Base-by-base conservation (phyloP, 2,797 vertebrate genomes). In the Peromyscus aztecus region DNA sequence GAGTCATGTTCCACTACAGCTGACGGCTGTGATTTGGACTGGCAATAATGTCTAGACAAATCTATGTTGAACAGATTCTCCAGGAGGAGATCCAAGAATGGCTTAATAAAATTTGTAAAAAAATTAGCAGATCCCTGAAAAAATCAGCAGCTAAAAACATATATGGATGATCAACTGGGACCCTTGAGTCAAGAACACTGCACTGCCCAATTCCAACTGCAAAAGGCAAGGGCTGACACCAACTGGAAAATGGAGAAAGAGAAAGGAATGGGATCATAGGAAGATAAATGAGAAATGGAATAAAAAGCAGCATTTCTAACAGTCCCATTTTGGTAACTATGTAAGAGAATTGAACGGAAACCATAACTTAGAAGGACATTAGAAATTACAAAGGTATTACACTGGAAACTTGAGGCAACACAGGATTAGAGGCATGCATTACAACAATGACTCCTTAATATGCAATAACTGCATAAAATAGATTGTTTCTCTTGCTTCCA, bases 221-320 rank as follows among this genome's bases (percentile, higher is more conserved):
- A 98, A 92, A 98, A 99, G 99, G 99, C 99, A 97, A 97, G 97
- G 99, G 99, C 92, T 98, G 98, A 93, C 99, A 99, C 98, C 99
- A 99, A 69, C 98, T 99, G 96, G 99, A 99, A 97, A 99, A 99
- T 40, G 98, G 98, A 95, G 99, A 99, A 96, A 99, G 6, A 73
- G 98, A 99, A 96, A 99, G 98, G 96, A 99, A 98, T 82, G 98
- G 98, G 98, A 97, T 98, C 99, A 97, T 99, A 99, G 75, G 99
- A 99, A 97, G 98, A 99, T 96, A 99, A 99, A 98, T 99, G 99
- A 98, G 99, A 99, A 98, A 99, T 99, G 94, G 99, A 99, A 98
- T 99, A 99, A 98, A 99, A 99, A 91, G 98, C 98, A 99, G 98
- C 96, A 99, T 99, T 99, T 99, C 99, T 21, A 99, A 99, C 57